Conservation (phyloP, 2,888 invertebrate genomes). For the Xylocampa areola region DNA sequence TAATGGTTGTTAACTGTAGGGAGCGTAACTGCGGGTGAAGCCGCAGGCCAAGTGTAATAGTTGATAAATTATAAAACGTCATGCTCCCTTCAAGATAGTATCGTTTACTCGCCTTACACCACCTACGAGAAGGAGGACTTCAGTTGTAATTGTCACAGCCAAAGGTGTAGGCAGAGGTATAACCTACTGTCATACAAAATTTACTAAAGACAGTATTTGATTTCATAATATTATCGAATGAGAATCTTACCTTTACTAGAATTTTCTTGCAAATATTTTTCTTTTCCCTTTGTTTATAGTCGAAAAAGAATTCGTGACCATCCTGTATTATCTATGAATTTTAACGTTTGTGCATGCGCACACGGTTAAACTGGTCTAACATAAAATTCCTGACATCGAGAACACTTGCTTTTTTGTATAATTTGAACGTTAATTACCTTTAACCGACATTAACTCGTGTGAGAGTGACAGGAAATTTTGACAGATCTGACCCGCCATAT, state of each 20-base stretch:
- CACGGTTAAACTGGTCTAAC: slow-evolving; percentile 1
- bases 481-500: slow-evolving; percentile 17
- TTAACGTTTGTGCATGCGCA: slow-evolving; percentile 16
- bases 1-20: no score
- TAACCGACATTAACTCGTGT: slow-evolving; percentile 34
- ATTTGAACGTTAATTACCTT: slow-evolving; percentile 31
- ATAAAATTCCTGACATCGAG: slow-evolving; percentile 12
- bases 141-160: slow-evolving; percentile 42
- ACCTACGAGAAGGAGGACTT: slow-evolving; percentile 28
- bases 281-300: no score
- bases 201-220: no score
- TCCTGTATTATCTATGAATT: slow-evolving; percentile 17
- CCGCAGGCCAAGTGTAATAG: slow-evolving; percentile 38
- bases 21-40: no score
- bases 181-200: no score
- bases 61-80: slow-evolving; percentile 51
- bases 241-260: no score
- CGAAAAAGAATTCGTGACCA: slow-evolving; percentile 13
- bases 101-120: slow-evolving; percentile 29
- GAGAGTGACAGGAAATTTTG: slow-evolving; percentile 33
- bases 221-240: no score
- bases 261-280: no score
- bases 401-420: slow-evolving; percentile 41
- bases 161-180: no score
- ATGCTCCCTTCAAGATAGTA: slow-evolving; percentile 43